phyloP scores from a whole-genome alignment of 2,113 vertebrate species.

The Nothoprocta perdicaria region DNA sequence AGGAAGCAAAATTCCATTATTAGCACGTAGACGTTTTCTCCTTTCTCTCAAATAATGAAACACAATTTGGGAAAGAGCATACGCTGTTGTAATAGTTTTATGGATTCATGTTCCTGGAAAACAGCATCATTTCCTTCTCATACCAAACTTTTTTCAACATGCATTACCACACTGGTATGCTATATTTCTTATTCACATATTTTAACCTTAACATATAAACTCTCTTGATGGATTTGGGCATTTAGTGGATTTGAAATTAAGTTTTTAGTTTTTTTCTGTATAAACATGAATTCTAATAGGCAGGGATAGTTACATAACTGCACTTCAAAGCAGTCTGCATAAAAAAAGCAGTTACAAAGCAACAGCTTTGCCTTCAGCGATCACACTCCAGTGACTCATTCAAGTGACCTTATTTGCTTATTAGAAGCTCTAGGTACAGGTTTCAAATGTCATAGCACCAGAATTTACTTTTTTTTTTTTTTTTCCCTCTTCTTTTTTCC shows the following conservation, averaged over 20 bases:
- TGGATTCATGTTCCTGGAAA: not conserved
- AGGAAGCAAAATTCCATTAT: not conserved
- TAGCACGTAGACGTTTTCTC: not conserved
- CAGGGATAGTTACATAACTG: conserved; percentile 66
- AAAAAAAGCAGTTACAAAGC: conserved; percentile 51
- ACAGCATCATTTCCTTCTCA: not conserved
- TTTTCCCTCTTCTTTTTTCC: not conserved
- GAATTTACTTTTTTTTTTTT: conserved; percentile 60
- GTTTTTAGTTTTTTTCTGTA: conserved; percentile 57
- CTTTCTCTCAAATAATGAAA: not conserved
- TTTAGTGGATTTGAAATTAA: conserved; percentile 66
- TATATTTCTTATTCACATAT: conserved; percentile 30
- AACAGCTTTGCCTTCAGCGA: conserved; percentile 63
- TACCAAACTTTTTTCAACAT: not conserved
- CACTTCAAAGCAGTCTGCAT: conserved; percentile 69
- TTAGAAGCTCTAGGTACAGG: conserved; percentile 69
- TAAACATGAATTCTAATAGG: conserved; percentile 40
- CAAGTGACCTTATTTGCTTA: conserved; percentile 76
- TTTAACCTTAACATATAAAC: conserved; percentile 49
- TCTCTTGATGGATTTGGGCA: conserved; percentile 40
- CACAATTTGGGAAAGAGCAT: not conserved
- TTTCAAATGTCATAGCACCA: conserved; percentile 72
- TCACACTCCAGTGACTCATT: conserved; percentile 61
- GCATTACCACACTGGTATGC: not conserved
- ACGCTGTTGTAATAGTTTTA: not conserved